Evolutionary conservation across 1,140 invertebrate species (phyloP).

Genomic region (Phymorhynchus buccinoides): DNA sequence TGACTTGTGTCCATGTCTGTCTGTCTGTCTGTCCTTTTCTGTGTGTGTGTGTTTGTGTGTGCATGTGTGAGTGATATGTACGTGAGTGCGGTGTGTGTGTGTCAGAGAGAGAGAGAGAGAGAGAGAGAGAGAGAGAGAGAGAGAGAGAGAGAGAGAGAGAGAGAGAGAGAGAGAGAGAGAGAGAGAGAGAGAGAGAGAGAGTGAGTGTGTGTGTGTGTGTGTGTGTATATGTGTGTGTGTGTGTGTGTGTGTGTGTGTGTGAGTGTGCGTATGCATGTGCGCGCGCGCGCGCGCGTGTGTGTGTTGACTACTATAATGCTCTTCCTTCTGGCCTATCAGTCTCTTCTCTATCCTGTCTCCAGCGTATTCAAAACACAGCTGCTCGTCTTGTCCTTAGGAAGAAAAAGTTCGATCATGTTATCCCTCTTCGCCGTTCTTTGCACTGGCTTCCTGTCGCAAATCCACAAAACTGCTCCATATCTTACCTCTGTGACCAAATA

Average conservation of each 20-base stretch:
- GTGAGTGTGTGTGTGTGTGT: constrained; percentile 14
- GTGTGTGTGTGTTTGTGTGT: constrained; percentile 34
- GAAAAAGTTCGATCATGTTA: not conserved
- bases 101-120: not conserved
- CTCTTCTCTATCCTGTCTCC: too few species aligned
- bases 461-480: too few species aligned
- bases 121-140: too few species aligned
- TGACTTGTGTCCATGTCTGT: not conserved
- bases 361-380: too few species aligned
- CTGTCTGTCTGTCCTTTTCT: constrained; percentile 11
- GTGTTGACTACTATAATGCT: not conserved
- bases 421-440: not conserved
- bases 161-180: constrained; percentile 8
- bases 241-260: constrained; percentile 19
- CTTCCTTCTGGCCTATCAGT: too few species aligned
- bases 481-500: too few species aligned
- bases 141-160: too few species aligned
- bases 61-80: too few species aligned
- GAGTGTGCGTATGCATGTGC: not conserved
- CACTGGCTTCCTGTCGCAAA: not conserved
- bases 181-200: not conserved
- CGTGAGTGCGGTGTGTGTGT: constrained; percentile 13
- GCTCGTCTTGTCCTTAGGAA: too few species aligned
- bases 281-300: not conserved
- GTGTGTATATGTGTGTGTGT: constrained; percentile 20